phyloP scores from a whole-genome alignment of 2,888 invertebrate species.

The Ametastegia equiseti region DNA sequence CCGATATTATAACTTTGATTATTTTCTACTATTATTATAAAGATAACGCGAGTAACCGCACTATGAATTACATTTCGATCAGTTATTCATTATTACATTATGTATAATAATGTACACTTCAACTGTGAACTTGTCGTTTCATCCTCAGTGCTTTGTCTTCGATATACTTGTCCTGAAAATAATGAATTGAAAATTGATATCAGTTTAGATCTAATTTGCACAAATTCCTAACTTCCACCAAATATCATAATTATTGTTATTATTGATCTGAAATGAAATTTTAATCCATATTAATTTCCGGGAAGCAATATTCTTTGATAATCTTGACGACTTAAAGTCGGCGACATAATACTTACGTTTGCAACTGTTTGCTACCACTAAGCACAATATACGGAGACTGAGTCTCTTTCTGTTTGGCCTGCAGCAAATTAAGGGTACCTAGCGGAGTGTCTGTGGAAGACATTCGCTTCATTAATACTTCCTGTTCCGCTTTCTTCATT shows the following conservation, averaged over 20 bases:
- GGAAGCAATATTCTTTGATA: constrained; percentile 29
- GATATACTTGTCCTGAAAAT: constrained; percentile 75
- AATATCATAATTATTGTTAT: too few species aligned
- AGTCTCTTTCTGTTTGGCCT: constrained; percentile 97
- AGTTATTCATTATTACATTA: constrained; percentile 8
- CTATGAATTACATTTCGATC: constrained; percentile 3
- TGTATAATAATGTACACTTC: constrained; percentile 41
- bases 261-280: background rate
- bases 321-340: background rate
- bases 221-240: background rate
- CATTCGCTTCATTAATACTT: constrained; percentile 98
- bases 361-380: constrained; percentile 89
- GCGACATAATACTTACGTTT: constrained; percentile 71
- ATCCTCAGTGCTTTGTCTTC: constrained; percentile 73
- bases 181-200: constrained; percentile 49
- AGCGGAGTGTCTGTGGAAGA: constrained; percentile 98
- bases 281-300: background rate
- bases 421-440: constrained; percentile 94
- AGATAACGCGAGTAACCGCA: background rate
- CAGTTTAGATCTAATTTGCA: background rate
- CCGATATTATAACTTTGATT: background rate
- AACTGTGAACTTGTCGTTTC: background rate
- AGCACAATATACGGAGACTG: constrained; percentile 95
- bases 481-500: constrained; percentile 95
- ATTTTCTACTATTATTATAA: constrained; percentile 32